A percentile compares a stretch with the other conserved stretches of the same genome.
Evolutionary conservation across 2,113 vertebrate genomes (phyloP).

Genomic region (Elachura formosa): DNA sequence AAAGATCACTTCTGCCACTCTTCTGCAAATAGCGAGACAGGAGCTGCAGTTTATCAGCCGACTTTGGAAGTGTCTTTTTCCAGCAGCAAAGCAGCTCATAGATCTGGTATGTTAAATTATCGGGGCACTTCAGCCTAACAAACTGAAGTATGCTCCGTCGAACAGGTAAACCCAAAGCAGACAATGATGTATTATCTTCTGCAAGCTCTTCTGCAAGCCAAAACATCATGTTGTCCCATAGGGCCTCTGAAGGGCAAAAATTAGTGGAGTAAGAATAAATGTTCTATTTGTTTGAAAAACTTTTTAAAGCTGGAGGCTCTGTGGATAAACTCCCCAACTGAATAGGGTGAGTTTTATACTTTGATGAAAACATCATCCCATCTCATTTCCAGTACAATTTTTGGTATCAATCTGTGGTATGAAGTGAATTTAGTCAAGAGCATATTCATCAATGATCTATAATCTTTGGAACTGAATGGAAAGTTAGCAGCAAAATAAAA

Average conservation of each 20-base stretch:
- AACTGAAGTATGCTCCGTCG: constrained; percentile 77
- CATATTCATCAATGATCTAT: background rate
- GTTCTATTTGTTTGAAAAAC: background rate
- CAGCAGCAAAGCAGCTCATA: constrained; percentile 81
- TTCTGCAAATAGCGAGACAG: constrained; percentile 76
- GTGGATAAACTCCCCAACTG: background rate
- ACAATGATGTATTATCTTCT: constrained; percentile 58
- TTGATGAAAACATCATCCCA: background rate
- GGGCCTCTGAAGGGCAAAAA: constrained; percentile 57
- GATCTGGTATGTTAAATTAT: constrained; percentile 73
- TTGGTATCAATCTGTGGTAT: background rate
- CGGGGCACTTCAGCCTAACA: constrained; percentile 75
- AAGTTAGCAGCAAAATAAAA: background rate
- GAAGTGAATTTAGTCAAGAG: background rate
- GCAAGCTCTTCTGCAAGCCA: constrained; percentile 76
- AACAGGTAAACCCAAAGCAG: constrained; percentile 72
- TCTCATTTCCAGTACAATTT: background rate
- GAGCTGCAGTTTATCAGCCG: constrained; percentile 70
- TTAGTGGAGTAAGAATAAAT: background rate
- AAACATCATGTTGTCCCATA: constrained; percentile 69
- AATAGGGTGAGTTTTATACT: background rate
- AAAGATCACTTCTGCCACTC: constrained; percentile 79
- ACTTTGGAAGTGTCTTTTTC: constrained; percentile 78
- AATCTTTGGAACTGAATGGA: background rate
- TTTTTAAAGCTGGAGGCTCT: background rate